Base-by-base conservation (phyloP, 2,113 vertebrate species). In the Cichladusa arquata region DNA sequence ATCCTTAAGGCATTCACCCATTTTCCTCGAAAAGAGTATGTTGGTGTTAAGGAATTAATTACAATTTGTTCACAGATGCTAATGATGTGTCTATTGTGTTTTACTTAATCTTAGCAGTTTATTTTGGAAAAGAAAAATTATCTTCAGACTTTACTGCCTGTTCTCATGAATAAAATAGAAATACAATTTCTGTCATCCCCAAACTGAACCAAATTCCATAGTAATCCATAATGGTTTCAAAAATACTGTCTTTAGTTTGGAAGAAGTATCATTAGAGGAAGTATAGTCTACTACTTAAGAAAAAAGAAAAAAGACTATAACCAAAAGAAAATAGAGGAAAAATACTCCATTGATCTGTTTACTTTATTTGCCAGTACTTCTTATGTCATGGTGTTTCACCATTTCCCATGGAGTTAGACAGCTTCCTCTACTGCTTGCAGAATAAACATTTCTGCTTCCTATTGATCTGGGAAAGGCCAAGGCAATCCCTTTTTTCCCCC, bases 381-480 rank as follows among this genome's bases (percentile, higher is more conserved):
- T 80, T 2, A 18, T 40, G 36, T 66, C 44, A 18, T 33, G 9
- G 6, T 62, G 17, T 86, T 88, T 77, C 11, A 25, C 19, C 14
- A 26, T 90, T 94, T 94, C 34, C 18, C 19, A 33, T 69, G 31
- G 40, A 86, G n/a, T 87, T 44, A 69, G 47, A 42, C 26, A 58
- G 25, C 60, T 95, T 92, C 50, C 70, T 69, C 19, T 69, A 1
- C 50, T 73, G 8, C 69, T 93, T 25, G 36, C 31, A 81, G 64
- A 91, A 73, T 65, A 91, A 95, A 86, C 15, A 40, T 73, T 88
- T 86, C 89, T 92, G 62, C 29, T 93, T 93, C 76, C 50, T 57
- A 50, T 72, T 86, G 28, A 86, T 95, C 58, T 80, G 19, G 73
- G 20, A 61, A 86, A 88, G 76, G 45, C 19, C 24, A 61, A 29